Base-by-base conservation (phyloP, 2,797 vertebrate species). In the Coregonus ussuriensis region DNA sequence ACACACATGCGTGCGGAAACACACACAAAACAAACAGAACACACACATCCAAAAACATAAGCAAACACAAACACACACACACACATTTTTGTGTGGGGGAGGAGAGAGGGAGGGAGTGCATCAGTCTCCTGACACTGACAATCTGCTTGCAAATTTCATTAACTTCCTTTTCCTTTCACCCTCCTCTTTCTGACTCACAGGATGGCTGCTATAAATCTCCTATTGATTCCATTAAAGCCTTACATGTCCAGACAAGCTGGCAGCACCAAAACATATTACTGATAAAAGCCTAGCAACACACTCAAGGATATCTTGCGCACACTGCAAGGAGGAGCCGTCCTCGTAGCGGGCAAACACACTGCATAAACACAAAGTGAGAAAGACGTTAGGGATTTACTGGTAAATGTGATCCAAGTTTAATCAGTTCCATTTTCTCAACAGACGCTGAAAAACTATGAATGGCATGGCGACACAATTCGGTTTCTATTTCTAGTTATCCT, bases 191-290 rank as follows among this genome's bases (percentile, higher is more conserved):
- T 72, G 69, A 82, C 89, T 93, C 91, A 90, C 88, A 91, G 76
- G 77, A 87, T 82, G 25, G 41, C 76, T 81, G 88, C 90, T 90
- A 93, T 93, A 91, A 91, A 92, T 93, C 93, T 94, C 85, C 85
- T 88, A 87, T 89, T 91, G 94, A 95, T 96, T 94, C 92, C 93
- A 95, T 94, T 95, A 96, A 90, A 93, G 91, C 90, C 90, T 92
- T 84, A 71, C 85, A 88, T 83, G 75, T 88, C 86, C 91, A 92
- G 92, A 92, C 88, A 89, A 88, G 81, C 86, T 87, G 93, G 88
- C 89, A 93, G 89, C 83, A 88, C 86, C 80, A 83, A 75, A 82
- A 84, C 85, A 84, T 86, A 88, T 88, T 86, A 87, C 81, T 82
- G 89, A 89, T 90, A 90, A 87, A 83, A 80, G 84, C 82, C 76